These are phyloP conservation scores for Coboldia fuscipes DNA, from an alignment of 1,140 invertebrate species.

Conservation along the genomic window DNA sequence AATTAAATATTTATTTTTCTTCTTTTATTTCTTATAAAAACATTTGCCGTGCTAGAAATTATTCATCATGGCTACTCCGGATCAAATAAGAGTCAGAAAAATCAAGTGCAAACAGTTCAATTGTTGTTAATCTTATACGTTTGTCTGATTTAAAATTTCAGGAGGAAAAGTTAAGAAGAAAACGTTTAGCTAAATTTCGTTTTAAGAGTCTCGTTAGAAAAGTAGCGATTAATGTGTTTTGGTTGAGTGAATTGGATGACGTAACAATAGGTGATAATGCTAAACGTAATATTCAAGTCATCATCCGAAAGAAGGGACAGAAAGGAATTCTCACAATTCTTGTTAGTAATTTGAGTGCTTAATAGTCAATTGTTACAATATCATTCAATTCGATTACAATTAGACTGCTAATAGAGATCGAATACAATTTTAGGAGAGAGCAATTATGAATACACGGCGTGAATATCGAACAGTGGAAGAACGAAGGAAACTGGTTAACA, in stretches of 20 bases:
- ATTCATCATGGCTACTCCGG: too few relatives aligned
- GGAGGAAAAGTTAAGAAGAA: not conserved
- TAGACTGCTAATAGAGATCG: not conserved
- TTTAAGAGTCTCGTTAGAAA: not conserved
- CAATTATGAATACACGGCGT: not conserved
- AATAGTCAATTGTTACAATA: not conserved
- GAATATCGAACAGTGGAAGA: not conserved
- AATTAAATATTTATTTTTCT: too few relatives aligned
- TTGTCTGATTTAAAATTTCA: not conserved
- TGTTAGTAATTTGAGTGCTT: not conserved
- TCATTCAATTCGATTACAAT: too few relatives aligned
- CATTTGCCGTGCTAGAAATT: too few relatives aligned
- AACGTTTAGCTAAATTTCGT: not conserved
- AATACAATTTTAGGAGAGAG: not conserved
- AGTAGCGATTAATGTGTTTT: not conserved
- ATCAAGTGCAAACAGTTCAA: too few relatives aligned
- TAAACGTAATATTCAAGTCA: not conserved
- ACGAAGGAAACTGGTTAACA: not conserved
- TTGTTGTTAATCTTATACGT: too few relatives aligned
- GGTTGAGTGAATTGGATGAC: not conserved
- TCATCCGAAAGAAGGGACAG: not conserved
- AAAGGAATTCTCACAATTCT: not conserved
- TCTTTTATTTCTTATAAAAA: too few relatives aligned
- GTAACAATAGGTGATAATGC: not conserved
- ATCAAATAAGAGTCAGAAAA: too few relatives aligned